Percentiles rank a stretch among this genome's conserved stretches.
phyloP scores from a whole-genome alignment of 2,797 vertebrate species.

The Bradypodion pumilum region DNA sequence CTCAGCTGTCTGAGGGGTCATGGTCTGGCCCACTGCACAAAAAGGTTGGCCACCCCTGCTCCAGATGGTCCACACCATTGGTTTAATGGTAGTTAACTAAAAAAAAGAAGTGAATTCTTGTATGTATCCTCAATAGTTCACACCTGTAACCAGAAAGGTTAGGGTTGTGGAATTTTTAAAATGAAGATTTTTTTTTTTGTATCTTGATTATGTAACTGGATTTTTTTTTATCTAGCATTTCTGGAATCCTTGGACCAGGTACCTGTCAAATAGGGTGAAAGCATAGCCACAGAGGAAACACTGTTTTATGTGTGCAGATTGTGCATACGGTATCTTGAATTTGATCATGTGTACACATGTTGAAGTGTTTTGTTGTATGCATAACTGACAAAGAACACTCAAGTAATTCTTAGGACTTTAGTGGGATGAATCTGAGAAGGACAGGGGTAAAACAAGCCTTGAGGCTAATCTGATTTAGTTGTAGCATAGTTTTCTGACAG shows the following conservation, averaged over 20 bases:
- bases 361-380: too few species aligned
- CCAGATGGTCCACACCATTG: neutral
- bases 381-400: neutral
- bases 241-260: neutral
- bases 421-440: neutral
- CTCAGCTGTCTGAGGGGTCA: too few species aligned
- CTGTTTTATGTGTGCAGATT: too few species aligned
- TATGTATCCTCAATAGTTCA: neutral
- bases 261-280: neutral
- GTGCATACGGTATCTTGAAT: neutral
- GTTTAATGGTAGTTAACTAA: neutral
- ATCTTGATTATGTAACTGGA: neutral
- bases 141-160: neutral
- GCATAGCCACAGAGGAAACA: neutral
- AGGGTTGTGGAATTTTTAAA: neutral
- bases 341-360: neutral
- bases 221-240: neutral
- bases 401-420: neutral
- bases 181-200: neutral
- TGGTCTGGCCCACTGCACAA: too few species aligned
- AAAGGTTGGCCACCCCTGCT: too few species aligned
- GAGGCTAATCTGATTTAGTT: neutral
- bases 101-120: too few species aligned
- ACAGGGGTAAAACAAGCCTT: neutral
- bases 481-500: too few species aligned